Evolutionary conservation across 2,797 vertebrate genomes (phyloP).

Genomic region (Craterocephalus amniculus): DNA sequence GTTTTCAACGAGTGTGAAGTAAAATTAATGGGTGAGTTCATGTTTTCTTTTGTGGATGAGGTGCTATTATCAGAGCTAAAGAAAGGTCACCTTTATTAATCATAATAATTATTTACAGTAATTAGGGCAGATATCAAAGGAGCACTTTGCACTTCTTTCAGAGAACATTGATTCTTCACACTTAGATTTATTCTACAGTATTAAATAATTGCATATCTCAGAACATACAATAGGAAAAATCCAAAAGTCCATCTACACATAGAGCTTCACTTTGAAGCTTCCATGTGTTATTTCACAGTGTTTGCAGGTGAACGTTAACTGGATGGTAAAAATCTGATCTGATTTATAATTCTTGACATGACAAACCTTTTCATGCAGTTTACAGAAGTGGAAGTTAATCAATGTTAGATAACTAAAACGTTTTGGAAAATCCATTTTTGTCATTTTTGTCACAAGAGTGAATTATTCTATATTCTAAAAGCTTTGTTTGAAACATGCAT

Average conservation of each 20-base stretch:
- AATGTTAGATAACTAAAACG: not conserved
- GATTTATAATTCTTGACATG: not conserved
- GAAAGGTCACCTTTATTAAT: slow-evolving; percentile 83
- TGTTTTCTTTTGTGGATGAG: slow-evolving; percentile 35
- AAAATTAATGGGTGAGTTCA: slow-evolving; percentile 48
- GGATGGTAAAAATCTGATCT: not conserved
- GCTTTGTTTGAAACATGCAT: too few relatives aligned
- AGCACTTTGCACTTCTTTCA: slow-evolving; percentile 54
- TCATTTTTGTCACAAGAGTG: too few relatives aligned
- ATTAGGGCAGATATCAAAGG: slow-evolving; percentile 76
- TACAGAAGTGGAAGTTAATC: not conserved
- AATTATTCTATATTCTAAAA: too few relatives aligned
- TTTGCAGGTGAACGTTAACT: not conserved
- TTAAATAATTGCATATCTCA: slow-evolving; percentile 28
- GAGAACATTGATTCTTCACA: slow-evolving; percentile 73
- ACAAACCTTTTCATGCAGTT: slow-evolving; percentile 2
- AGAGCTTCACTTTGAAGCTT: slow-evolving; percentile 9
- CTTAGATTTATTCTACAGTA: slow-evolving; percentile 67
- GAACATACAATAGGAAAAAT: slow-evolving; percentile 33
- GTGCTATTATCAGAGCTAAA: slow-evolving; percentile 60
- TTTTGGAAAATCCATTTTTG: not conserved
- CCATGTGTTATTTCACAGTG: slow-evolving; percentile 1
- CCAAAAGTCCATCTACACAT: slow-evolving; percentile 24
- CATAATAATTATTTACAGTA: slow-evolving; percentile 79
- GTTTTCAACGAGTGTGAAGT: slow-evolving; percentile 49